Evolutionary conservation across 2,797 vertebrate species (phyloP), one percentile per base, ranked within the genome.

Genomic region (Enteromius thamalakanensis): DNA sequence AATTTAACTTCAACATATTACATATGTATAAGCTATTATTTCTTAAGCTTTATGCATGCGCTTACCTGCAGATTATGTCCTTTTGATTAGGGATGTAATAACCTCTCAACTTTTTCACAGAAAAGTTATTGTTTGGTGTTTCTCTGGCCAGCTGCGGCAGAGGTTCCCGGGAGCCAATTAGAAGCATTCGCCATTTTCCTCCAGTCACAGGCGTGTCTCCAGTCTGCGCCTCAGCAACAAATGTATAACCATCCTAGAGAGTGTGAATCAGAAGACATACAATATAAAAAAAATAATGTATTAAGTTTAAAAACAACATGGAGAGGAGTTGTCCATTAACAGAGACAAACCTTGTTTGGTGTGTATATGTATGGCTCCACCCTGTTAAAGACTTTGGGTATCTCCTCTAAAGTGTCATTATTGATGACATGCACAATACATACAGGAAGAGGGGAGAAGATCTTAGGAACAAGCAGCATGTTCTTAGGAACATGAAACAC

Each of bases 391-490:
- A 95, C 82, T 68, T 88, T 90, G 8, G 95, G 93, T 6, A 96
- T 88, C 92, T 97, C 95, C 78, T 96, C 91, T 90, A 96, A 90
- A 1, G 96, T 97, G 88, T 98, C 97, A 32, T 99, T 99, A 89
- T 99, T 93, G 68, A 97, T 84, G 45, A 98, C 87, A 6, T 97
- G 96, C 75, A 99, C 92, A 72, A 93, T 86, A 83, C 93, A 96
- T 34, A 89, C 85, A 5, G 92, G 91, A 34, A 97, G 82, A 1
- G 94, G 88, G 3, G 93, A 95, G 75, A 92, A 95, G 4, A 97
- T 76, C 83, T 95, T 97, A 49, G 96, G 93, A 9, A 95, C 85
- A 88, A 99, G 49, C 83, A 96, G 80, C 93, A 96, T 96, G 79
- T 97, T 93, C 90, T 95, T 90, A 78, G 94, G 90, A 79, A 98